Evolutionary conservation across 2,888 invertebrate species (phyloP).

Genomic region (Margaritifera margaritifera): DNA sequence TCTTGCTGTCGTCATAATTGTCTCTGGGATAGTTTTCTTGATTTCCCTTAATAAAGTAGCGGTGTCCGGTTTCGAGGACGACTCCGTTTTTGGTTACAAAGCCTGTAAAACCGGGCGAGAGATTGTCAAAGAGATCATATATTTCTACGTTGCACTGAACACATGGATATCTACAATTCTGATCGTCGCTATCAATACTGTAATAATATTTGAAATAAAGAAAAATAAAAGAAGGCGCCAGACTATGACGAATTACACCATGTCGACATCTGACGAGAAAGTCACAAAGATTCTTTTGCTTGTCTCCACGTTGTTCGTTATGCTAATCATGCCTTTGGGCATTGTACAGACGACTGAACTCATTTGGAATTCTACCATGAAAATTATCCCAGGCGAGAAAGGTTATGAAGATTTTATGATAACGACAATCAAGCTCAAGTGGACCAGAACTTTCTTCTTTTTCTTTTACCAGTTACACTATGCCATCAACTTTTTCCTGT

Average conservation of each 20-base stretch:
- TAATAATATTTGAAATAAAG: constrained; percentile 39
- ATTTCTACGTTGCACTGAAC: constrained; percentile 55
- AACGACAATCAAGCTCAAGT: constrained; percentile 50
- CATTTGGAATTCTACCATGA: constrained; percentile 44
- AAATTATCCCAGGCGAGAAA: constrained; percentile 23
- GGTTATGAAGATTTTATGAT: constrained; percentile 39
- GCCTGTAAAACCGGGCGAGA: constrained; percentile 52
- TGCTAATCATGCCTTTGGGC: constrained; percentile 52
- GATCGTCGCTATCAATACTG: constrained; percentile 40
- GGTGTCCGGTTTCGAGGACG: constrained; percentile 58
- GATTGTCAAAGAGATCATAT: constrained; percentile 50
- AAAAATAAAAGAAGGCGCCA: constrained; percentile 32
- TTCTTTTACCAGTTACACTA: constrained; percentile 59
- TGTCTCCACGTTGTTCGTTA: constrained; percentile 49
- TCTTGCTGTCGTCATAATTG: constrained; percentile 29
- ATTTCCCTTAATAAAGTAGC: constrained; percentile 54
- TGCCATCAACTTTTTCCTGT: constrained; percentile 57
- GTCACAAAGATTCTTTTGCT: constrained; percentile 46
- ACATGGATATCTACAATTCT: constrained; percentile 54
- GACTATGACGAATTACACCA: constrained; percentile 34
- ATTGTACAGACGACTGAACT: constrained; percentile 53
- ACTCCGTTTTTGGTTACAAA: constrained; percentile 57
- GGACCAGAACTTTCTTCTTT: constrained; percentile 55
- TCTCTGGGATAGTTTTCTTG: constrained; percentile 37
- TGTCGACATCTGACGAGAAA: constrained; percentile 47